Percentiles rank a stretch among this genome's conserved stretches.
Evolutionary conservation across 2,888 invertebrate species (phyloP).

Genomic region (Schrankia costaestrigalis): DNA sequence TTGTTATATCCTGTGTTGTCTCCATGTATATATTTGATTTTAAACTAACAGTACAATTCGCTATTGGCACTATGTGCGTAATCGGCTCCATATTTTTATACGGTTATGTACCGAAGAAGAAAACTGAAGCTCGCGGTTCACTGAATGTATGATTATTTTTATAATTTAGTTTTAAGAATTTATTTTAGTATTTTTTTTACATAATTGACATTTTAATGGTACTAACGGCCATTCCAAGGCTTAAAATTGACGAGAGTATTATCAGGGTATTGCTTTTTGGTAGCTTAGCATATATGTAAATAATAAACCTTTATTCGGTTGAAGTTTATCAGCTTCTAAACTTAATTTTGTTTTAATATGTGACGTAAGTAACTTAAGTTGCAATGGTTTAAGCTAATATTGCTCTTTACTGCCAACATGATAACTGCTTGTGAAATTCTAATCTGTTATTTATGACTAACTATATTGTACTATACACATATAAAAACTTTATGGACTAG

Average conservation of each 20-base stretch:
- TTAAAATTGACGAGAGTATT: conserved; percentile 4
- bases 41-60: conserved; percentile 91
- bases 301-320: no score
- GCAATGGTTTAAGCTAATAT: not conserved
- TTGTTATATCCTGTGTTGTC: conserved; percentile 95
- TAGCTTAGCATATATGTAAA: no score
- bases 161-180: conserved; percentile 15
- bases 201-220: not conserved
- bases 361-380: not conserved
- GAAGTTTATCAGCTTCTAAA: no score
- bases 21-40: conserved; percentile 97
- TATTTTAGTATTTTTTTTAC: not conserved
- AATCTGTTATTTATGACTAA: no score
- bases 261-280: conserved; percentile 12
- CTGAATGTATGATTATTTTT: conserved; percentile 59
- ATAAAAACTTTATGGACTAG: no score
- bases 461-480: no score
- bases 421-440: no score
- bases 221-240: not conserved
- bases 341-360: no score
- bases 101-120: conserved; percentile 86
- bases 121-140: conserved; percentile 53
- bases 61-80: conserved; percentile 91
- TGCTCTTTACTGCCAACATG: not conserved
- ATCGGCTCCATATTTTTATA: conserved; percentile 97